Percentiles rank a stretch among this genome's conserved stretches.
Evolutionary conservation across 1,140 invertebrate genomes (phyloP).

Genomic region (Euura lappo): DNA sequence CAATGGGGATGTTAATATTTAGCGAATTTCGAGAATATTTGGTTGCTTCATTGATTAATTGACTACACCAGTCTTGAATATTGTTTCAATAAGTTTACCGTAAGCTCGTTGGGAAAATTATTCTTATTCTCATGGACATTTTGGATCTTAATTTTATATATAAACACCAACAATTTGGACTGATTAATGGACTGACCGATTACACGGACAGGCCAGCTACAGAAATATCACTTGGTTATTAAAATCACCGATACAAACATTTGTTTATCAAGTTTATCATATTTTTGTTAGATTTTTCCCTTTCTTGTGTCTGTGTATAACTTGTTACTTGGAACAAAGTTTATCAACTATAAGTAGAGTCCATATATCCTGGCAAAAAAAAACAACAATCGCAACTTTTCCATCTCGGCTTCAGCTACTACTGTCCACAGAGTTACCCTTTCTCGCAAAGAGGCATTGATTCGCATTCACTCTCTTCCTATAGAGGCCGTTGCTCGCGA

Average conservation of each 20-base stretch:
- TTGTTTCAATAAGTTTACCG: slow-evolving; percentile 4
- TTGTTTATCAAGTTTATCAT: not conserved
- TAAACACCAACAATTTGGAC: slow-evolving; percentile 5
- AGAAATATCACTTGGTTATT: slow-evolving; percentile 5
- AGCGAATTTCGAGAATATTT: not conserved
- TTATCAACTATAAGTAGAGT: not conserved
- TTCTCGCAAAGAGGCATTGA: not conserved
- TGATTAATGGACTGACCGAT: slow-evolving; percentile 3
- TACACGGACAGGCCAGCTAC: slow-evolving; percentile 2
- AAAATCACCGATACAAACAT: not conserved
- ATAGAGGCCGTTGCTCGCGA: not conserved
- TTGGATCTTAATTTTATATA: not conserved
- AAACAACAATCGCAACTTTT: not conserved
- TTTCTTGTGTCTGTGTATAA: not conserved
- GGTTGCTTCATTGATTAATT: not conserved
- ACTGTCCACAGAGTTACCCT: not conserved
- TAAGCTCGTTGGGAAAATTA: slow-evolving; percentile 2
- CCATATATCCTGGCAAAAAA: not conserved
- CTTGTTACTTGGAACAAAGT: not conserved
- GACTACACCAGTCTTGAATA: slow-evolving; percentile 3
- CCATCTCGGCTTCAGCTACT: not conserved
- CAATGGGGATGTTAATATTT: not conserved
- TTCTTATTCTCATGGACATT: slow-evolving; percentile 5
- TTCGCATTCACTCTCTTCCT: not conserved
- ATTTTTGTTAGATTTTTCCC: not conserved